These are phyloP conservation scores for Abrostola tripartita DNA, from an alignment of 2,888 invertebrate species.

Conservation along the genomic window DNA sequence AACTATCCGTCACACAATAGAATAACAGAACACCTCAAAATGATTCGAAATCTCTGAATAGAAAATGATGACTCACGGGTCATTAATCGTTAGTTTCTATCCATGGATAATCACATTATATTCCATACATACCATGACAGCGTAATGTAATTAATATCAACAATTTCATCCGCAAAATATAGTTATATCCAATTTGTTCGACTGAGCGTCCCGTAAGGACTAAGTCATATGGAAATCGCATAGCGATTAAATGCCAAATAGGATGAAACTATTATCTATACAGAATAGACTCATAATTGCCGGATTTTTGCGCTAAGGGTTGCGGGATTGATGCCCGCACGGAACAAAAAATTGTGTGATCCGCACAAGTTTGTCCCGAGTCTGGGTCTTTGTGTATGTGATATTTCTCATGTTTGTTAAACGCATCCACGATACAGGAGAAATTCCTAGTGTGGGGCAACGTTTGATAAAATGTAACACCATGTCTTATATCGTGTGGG, in stretches of 20 bases:
- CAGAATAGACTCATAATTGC: no score
- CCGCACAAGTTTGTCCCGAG: no score
- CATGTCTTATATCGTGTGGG: no score
- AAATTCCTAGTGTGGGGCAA: no score
- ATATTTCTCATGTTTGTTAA: no score
- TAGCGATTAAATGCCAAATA: conserved; percentile 11
- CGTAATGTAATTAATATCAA: conserved; percentile 56
- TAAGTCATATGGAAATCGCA: conserved; percentile 23
- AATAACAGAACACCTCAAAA: conserved; percentile 5
- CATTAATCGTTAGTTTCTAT: conserved; percentile 30
- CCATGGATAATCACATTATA: conserved; percentile 46
- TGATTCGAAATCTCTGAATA: conserved; percentile 21
- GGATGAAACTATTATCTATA: not conserved
- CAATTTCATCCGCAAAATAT: conserved; percentile 59
- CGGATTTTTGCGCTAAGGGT: no score
- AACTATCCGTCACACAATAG: not conserved
- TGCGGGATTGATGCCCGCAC: no score
- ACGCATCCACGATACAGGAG: no score
- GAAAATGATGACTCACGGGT: conserved; percentile 38
- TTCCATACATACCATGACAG: conserved; percentile 47
- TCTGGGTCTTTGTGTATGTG: no score
- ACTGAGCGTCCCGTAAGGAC: conserved; percentile 27
- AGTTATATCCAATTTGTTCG: conserved; percentile 59
- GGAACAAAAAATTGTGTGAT: no score
- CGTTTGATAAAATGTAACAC: no score